Percentiles rank a stretch among this genome's conserved stretches.
These are phyloP conservation scores for Drosophila setifemur DNA, from an alignment of 1,140 invertebrate species.

Conservation along the genomic window DNA sequence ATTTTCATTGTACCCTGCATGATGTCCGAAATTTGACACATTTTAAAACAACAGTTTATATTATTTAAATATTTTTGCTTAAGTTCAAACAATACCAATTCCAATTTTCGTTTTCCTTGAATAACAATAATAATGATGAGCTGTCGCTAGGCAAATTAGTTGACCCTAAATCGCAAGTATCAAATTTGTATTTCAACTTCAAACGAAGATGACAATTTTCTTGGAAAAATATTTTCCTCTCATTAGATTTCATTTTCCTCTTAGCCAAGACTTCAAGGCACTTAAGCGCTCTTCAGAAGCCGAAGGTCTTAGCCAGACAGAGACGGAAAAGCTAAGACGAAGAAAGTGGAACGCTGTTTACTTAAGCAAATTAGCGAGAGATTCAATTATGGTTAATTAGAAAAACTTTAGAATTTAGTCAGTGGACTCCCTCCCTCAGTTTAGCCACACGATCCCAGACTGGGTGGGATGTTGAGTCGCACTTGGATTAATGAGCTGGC, in stretches of 20 bases:
- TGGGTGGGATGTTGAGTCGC: not conserved
- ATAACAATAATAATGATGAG: no score
- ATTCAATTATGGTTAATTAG: slow-evolving; percentile 75
- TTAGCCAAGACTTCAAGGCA: not conserved
- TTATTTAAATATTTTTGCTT: no score
- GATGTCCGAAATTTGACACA: no score
- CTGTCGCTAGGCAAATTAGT: no score
- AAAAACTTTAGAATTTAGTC: slow-evolving; percentile 21
- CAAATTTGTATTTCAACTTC: not conserved
- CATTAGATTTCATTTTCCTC: slow-evolving; percentile 17
- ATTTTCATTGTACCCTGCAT: not conserved
- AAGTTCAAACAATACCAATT: no score
- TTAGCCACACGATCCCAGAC: not conserved
- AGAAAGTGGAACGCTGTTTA: slow-evolving; percentile 22
- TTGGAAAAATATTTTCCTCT: slow-evolving; percentile 4
- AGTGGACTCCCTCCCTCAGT: not conserved
- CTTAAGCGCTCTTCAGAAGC: slow-evolving; percentile 18
- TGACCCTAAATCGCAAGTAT: not conserved
- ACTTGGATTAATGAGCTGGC: slow-evolving; percentile 1
- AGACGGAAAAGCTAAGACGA: not conserved
- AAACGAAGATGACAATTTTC: not conserved
- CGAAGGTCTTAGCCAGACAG: not conserved
- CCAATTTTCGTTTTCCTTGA: no score
- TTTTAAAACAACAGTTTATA: no score
- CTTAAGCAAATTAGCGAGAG: slow-evolving; percentile 63